Conservation (phyloP, 2,888 invertebrate genomes). For the Lycophotia porphyrea region DNA sequence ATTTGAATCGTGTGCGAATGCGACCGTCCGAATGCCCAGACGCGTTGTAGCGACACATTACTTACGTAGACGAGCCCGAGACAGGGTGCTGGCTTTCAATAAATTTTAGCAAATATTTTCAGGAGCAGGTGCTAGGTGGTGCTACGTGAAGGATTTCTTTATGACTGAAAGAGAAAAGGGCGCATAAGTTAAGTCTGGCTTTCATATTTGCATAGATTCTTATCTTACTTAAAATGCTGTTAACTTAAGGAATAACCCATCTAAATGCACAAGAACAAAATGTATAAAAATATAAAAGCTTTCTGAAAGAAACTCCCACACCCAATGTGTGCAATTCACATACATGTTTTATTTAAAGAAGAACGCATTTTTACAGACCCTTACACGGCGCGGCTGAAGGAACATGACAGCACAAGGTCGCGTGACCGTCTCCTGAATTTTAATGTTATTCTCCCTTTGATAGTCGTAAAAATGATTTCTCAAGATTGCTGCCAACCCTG, state of each 20-base stretch:
- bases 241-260: background rate
- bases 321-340: conserved; percentile 70
- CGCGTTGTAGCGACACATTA: conserved; percentile 75
- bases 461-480: conserved; percentile 86
- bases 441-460: conserved; percentile 86
- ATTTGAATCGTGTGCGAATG: conserved; percentile 90
- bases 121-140: conserved; percentile 52
- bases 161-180: conserved; percentile 36
- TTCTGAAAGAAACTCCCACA: conserved; percentile 12
- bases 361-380: conserved; percentile 73
- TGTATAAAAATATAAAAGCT: conserved; percentile 12
- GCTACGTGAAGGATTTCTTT: conserved; percentile 58
- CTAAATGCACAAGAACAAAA: conserved; percentile 4
- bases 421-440: conserved; percentile 86
- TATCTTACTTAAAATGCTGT: background rate
- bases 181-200: conserved; percentile 17
- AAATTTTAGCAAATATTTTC: conserved; percentile 64
- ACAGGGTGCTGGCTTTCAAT: conserved; percentile 67
- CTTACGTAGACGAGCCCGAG: conserved; percentile 69
- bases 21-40: conserved; percentile 77
- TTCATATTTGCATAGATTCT: background rate
- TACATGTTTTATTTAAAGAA: conserved; percentile 77
- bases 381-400: conserved; percentile 69
- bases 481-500: conserved; percentile 72
- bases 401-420: conserved; percentile 82